A percentile compares a stretch with the other conserved stretches of the same genome.
Evolutionary conservation across 2,888 invertebrate species (phyloP).

Genomic region (Drosophila cognata): DNA sequence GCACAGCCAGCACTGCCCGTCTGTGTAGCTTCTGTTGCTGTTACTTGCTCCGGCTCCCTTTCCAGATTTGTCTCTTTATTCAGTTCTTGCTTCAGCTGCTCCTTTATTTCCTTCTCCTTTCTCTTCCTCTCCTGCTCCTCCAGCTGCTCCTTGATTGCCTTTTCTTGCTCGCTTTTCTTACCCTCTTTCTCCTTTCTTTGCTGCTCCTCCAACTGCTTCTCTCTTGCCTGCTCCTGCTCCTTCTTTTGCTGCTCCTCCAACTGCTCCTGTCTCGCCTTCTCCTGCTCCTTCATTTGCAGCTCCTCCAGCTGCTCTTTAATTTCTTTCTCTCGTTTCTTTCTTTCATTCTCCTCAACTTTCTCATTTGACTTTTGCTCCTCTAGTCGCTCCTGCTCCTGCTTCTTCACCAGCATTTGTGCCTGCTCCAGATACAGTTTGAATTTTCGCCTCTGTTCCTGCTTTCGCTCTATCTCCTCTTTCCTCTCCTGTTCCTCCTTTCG

Average conservation of each 20-base stretch:
- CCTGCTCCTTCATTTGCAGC: neutral
- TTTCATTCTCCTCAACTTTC: neutral
- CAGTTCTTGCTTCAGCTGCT: neutral
- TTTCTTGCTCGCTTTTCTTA: neutral
- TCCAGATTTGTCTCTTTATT: neutral
- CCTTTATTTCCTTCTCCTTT: neutral
- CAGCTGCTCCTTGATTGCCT: neutral
- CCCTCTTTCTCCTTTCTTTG: too few relatives aligned
- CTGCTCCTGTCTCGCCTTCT: neutral
- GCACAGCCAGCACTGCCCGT: constrained; percentile 4
- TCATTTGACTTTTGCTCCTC: constrained; percentile 4
- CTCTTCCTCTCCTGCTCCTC: neutral
- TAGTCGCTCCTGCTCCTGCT: constrained; percentile 1
- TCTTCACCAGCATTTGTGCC: neutral
- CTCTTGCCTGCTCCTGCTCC: neutral
- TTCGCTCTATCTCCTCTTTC: neutral
- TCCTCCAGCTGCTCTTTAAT: neutral
- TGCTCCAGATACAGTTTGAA: constrained; percentile 8
- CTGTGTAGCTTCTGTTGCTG: neutral
- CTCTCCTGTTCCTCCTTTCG: neutral
- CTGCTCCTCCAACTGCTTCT: neutral
- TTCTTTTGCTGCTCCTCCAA: neutral
- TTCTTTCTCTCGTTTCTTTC: neutral
- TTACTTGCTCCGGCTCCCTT: neutral
- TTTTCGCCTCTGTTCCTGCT: neutral